phyloP scores from a whole-genome alignment of 2,113 vertebrate species.

The Delphinus delphis region DNA sequence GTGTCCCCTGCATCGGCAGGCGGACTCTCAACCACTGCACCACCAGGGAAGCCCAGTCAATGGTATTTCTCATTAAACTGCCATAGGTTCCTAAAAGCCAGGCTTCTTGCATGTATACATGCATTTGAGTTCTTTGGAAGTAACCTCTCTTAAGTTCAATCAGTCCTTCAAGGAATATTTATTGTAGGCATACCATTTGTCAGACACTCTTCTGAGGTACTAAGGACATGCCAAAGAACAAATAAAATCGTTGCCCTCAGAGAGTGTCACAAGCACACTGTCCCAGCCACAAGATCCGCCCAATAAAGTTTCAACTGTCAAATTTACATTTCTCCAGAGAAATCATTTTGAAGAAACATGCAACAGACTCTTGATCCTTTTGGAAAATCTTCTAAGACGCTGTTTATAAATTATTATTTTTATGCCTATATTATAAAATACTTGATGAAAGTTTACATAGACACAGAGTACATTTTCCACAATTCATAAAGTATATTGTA shows the following conservation, averaged over 20 bases:
- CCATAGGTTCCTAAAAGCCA: neutral
- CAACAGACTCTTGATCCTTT: neutral
- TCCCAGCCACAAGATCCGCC: neutral
- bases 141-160: neutral
- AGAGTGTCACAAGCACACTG: neutral
- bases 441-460: neutral
- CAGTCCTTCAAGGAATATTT: neutral
- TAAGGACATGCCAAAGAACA: neutral
- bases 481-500: neutral
- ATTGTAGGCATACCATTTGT: neutral
- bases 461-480: neutral
- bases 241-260: neutral
- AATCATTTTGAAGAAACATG: neutral
- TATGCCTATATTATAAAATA: neutral
- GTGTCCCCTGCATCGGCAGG: no score
- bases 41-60: no score
- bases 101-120: neutral
- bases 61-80: neutral
- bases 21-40: no score
- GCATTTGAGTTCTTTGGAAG: neutral
- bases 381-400: neutral
- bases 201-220: neutral
- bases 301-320: neutral
- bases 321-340: slow-evolving; percentile 21
- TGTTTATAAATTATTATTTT: neutral